Conservation (phyloP, 2,888 invertebrate species). For the Cerceris rybyensis region DNA sequence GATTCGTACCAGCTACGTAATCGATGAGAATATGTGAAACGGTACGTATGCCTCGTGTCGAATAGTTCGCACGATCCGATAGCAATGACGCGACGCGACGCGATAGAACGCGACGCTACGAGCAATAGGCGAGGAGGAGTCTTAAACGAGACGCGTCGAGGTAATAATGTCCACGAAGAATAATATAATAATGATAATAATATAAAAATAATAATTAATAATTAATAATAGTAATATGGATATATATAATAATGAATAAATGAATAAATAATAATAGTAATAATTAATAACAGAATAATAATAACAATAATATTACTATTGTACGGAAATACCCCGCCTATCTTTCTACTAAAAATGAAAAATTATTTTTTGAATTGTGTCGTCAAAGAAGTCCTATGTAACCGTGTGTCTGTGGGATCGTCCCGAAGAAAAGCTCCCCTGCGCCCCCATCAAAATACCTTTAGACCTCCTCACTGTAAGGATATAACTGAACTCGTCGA, state of each 20-base stretch:
- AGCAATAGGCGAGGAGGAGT: slow-evolving; percentile 47
- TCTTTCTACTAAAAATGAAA: slow-evolving; percentile 77
- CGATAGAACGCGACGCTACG: slow-evolving; percentile 47
- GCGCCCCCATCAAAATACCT: slow-evolving; percentile 33
- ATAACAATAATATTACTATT: slow-evolving; percentile 69
- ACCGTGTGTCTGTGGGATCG: slow-evolving; percentile 64
- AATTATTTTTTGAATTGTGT: slow-evolving; percentile 79
- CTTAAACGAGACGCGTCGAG: slow-evolving; percentile 42
- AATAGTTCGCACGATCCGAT: slow-evolving; percentile 35
- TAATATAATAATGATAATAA: slow-evolving; percentile 53
- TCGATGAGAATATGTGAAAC: slow-evolving; percentile 31
- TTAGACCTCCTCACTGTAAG: slow-evolving; percentile 56
- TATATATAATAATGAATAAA: slow-evolving; percentile 49
- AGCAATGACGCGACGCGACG: slow-evolving; percentile 39
- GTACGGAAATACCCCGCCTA: slow-evolving; percentile 75
- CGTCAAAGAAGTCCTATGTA: slow-evolving; percentile 70
- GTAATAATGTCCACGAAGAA: slow-evolving; percentile 68
- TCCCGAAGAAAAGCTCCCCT: slow-evolving; percentile 48
- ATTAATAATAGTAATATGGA: slow-evolving; percentile 53
- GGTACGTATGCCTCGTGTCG: slow-evolving; percentile 37
- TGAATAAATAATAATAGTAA: slow-evolving; percentile 58
- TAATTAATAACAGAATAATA: slow-evolving; percentile 58
- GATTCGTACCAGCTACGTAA: slow-evolving; percentile 26
- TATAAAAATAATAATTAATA: slow-evolving; percentile 45
- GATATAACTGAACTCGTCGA: slow-evolving; percentile 68